Conservation (phyloP, 1,140 invertebrate species). For the Drosophila sulfurigaster region DNA sequence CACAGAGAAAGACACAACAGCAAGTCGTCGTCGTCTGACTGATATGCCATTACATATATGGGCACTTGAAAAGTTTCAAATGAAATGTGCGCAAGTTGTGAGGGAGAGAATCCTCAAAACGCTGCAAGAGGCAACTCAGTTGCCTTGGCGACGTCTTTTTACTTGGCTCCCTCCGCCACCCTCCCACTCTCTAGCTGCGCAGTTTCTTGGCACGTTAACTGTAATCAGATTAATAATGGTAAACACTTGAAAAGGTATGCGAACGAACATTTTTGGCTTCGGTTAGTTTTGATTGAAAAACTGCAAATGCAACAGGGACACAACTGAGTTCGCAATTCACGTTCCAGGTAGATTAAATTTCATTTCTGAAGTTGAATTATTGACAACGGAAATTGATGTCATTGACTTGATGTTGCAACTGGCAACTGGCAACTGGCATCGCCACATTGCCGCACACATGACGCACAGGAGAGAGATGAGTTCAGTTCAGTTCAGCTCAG, state of each 20-base stretch:
- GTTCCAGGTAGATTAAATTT: slow-evolving; percentile 69
- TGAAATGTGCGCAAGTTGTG: slow-evolving; percentile 62
- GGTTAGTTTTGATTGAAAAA: slow-evolving; percentile 56
- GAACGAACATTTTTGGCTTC: slow-evolving; percentile 37
- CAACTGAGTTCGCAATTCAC: not conserved
- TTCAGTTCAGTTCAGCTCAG: too few relatives aligned
- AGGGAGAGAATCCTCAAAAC: slow-evolving; percentile 18
- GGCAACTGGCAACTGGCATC: not conserved
- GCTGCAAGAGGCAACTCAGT: slow-evolving; percentile 17
- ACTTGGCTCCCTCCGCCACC: not conserved
- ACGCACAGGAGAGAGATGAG: slow-evolving; percentile 17
- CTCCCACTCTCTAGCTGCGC: slow-evolving; percentile 4
- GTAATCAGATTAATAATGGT: slow-evolving; percentile 81
- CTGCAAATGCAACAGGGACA: slow-evolving; percentile 11
- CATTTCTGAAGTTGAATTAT: slow-evolving; percentile 70
- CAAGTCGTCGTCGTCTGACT: slow-evolving; percentile 51
- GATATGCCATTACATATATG: slow-evolving; percentile 78
- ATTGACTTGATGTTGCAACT: slow-evolving; percentile 58
- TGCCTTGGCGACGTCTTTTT: slow-evolving; percentile 14
- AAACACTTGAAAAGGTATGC: slow-evolving; percentile 60
- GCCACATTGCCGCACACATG: slow-evolving; percentile 30
- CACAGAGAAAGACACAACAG: slow-evolving; percentile 11
- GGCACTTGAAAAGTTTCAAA: slow-evolving; percentile 80
- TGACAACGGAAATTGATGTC: slow-evolving; percentile 79
- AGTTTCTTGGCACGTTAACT: slow-evolving; percentile 55